Evolutionary conservation across 2,113 vertebrate genomes (phyloP).

Genomic region (Synchiropus splendidus): DNA sequence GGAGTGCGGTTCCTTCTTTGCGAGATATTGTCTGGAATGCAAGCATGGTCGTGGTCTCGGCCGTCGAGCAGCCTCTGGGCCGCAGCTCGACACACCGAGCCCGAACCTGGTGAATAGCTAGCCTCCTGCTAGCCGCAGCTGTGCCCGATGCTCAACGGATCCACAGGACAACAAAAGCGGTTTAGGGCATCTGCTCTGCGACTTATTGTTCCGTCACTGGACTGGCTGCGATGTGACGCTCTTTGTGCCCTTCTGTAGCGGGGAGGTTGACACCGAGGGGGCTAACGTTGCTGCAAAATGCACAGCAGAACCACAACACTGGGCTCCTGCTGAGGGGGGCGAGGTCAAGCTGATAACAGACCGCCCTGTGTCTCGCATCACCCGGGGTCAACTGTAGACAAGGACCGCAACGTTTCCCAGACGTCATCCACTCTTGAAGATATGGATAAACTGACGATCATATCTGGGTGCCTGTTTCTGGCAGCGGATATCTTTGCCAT

Average conservation of each 20-base stretch:
- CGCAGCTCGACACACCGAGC: slow-evolving; percentile 50
- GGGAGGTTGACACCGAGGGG: slow-evolving; percentile 24
- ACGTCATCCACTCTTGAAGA: slow-evolving; percentile 2
- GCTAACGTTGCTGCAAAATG: slow-evolving; percentile 52
- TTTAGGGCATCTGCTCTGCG: slow-evolving; percentile 26
- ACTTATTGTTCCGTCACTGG: slow-evolving; percentile 21
- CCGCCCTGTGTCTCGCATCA: slow-evolving; percentile 21
- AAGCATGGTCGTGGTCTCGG: slow-evolving; percentile 31
- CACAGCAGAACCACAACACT: slow-evolving; percentile 37
- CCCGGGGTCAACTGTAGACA: slow-evolving; percentile 32
- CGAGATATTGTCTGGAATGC: slow-evolving; percentile 19
- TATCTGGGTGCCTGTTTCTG: slow-evolving; percentile 97
- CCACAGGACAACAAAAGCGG: slow-evolving; percentile 28
- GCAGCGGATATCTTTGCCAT: slow-evolving; percentile 97
- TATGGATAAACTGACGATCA: slow-evolving; percentile 97
- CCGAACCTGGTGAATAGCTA: slow-evolving; percentile 43
- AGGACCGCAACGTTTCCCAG: slow-evolving; percentile 6
- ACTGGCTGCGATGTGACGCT: slow-evolving; percentile 48
- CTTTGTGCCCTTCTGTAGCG: slow-evolving; percentile 8
- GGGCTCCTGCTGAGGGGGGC: slow-evolving; percentile 47
- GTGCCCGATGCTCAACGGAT: slow-evolving; percentile 52
- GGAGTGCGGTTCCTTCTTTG: background rate
- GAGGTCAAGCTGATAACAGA: slow-evolving; percentile 51
- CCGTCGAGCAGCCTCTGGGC: slow-evolving; percentile 51
- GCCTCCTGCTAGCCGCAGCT: slow-evolving; percentile 55